Evolutionary conservation across 2,113 vertebrate genomes (phyloP), one percentile per base, ranked within the genome.

Genomic region (Ceratotherium simum): DNA sequence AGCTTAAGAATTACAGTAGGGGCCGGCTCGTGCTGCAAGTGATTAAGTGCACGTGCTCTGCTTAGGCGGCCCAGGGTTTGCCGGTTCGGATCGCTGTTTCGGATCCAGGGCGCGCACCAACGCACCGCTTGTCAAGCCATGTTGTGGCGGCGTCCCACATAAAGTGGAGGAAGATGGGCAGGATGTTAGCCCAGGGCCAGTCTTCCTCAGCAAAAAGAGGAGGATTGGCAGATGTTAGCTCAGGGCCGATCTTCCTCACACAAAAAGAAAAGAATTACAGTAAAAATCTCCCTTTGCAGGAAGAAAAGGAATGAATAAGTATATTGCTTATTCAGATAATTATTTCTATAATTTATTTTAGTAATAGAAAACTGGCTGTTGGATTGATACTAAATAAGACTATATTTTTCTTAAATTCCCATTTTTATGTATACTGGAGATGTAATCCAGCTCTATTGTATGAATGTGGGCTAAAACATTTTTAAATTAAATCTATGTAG

Each of bases 401-500:
- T 65, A 36, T 5, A n/a, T 89, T 91, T 95, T 39, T 92, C 54
- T 84, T 54, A 54, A 7, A 1, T 81, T 95, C 4, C 20, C 36
- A 65, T 90, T 92, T 94, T 90, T 88, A 51, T 56, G 10, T 48
- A 46, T 86, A 58, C n/a, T 39, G 21, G 8, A 80, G 29, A 86
- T 51, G 4, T 42, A 54, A 88, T 58, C 5, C 13, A 48, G 18
- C 42, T 67, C 60, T 96, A 65, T 78, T 25, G 69, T 72, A 48
- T 75, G 27, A 72, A 76, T 75, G 64, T 25, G 16, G 3, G 20
- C 12, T 82, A 87, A 87, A 65, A 80, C 36, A 75, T 80, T 65
- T 89, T 21, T 27, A 81, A 81, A 85, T 83, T 76, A 78, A 92
- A 64, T 93, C 48, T 93, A 79, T 94, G 46, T 31, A 73, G 29